phyloP scores from a whole-genome alignment of 1,140 invertebrate species.

The Diorhabda sublineata region DNA sequence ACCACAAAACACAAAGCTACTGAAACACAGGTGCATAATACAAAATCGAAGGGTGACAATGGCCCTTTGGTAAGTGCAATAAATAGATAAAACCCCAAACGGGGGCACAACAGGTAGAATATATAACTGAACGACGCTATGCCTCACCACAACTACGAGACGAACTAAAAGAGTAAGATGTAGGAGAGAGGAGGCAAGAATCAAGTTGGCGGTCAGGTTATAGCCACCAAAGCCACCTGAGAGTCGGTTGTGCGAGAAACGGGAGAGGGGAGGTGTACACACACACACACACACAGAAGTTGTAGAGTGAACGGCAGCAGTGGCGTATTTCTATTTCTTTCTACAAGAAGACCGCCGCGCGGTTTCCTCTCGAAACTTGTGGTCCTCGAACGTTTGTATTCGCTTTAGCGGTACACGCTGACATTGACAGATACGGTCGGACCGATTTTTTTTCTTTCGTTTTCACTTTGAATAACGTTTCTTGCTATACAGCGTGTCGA shows the following conservation, averaged over 20 bases:
- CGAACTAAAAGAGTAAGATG: slow-evolving; percentile 11
- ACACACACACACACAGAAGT: slow-evolving; percentile 29
- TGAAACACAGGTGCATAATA: not conserved
- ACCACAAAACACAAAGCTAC: not conserved
- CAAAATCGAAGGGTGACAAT: not conserved
- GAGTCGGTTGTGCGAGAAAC: slow-evolving; percentile 13
- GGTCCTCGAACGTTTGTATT: not conserved
- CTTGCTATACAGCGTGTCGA: too few relatives aligned
- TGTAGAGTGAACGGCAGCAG: slow-evolving; percentile 40
- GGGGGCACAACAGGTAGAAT: not conserved
- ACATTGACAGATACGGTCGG: too few relatives aligned
- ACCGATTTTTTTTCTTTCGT: too few relatives aligned
- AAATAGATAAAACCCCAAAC: not conserved
- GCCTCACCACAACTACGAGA: slow-evolving; percentile 9
- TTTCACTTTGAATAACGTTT: too few relatives aligned
- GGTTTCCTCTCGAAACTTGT: not conserved
- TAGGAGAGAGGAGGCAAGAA: slow-evolving; percentile 11
- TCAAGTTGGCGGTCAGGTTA: slow-evolving; percentile 21
- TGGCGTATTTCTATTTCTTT: slow-evolving; percentile 44
- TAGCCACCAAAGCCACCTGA: slow-evolving; percentile 15
- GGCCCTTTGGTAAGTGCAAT: not conserved
- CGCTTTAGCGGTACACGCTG: too few relatives aligned
- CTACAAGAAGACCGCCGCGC: slow-evolving; percentile 29
- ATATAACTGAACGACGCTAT: not conserved
- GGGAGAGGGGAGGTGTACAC: slow-evolving; percentile 25